Percentiles rank a stretch among this genome's conserved stretches.
phyloP scores from a whole-genome alignment of 2,113 vertebrate genomes.

The Varanus komodoensis region DNA sequence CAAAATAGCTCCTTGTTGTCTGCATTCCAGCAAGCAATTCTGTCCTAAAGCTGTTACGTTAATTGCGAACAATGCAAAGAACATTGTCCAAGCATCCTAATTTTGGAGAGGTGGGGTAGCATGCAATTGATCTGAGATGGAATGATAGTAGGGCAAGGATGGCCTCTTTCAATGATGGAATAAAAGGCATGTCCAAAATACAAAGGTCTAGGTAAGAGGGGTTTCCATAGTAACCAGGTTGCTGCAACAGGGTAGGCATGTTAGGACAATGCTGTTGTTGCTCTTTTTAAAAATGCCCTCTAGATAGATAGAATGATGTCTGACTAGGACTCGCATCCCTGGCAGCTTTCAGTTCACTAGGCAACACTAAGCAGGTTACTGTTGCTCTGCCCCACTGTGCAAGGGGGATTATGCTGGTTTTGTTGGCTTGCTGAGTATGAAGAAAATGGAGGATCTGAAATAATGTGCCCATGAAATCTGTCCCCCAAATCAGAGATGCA shows the following conservation, averaged over 20 bases:
- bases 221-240: constrained; percentile 34
- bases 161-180: neutral
- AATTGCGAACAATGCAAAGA: neutral
- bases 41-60: neutral
- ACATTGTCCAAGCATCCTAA: neutral
- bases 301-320: neutral
- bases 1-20: neutral
- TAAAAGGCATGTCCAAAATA: neutral
- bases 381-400: neutral
- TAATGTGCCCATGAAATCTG: neutral
- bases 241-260: neutral
- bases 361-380: neutral
- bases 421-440: neutral
- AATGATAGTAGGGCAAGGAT: neutral
- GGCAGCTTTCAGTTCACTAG: neutral
- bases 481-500: neutral
- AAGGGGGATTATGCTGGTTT: neutral
- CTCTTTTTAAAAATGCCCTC: constrained; percentile 9
- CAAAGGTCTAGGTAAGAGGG: constrained; percentile 1
- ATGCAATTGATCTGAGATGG: constrained; percentile 8
- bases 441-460: neutral
- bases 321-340: neutral
- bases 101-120: neutral
- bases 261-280: neutral
- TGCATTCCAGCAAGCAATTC: neutral